A percentile compares a stretch with the other conserved stretches of the same genome.
These are phyloP conservation scores for Girardinus metallicus DNA, from an alignment of 2,797 vertebrate genomes.

Conservation along the genomic window DNA sequence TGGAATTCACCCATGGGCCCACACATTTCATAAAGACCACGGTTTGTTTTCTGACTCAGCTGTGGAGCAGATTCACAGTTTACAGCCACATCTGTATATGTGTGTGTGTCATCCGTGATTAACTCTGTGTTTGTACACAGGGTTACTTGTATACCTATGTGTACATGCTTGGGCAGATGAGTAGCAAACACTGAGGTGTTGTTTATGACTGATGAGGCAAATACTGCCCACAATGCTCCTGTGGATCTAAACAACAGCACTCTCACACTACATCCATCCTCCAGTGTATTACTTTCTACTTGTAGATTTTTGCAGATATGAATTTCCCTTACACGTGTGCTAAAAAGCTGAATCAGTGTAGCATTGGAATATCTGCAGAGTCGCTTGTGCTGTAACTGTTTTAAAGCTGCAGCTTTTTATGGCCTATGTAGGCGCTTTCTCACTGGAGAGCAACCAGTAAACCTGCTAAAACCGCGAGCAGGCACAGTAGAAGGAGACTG, in stretches of 20 bases:
- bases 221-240: slow-evolving; percentile 8
- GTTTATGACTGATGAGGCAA: slow-evolving; percentile 4
- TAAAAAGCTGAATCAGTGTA: slow-evolving; percentile 35
- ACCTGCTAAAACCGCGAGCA: slow-evolving; percentile 22
- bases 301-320: background rate
- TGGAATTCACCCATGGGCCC: slow-evolving; percentile 30
- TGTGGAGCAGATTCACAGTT: slow-evolving; percentile 23
- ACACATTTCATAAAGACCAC: slow-evolving; percentile 11
- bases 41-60: slow-evolving; percentile 36
- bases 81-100: slow-evolving; percentile 5
- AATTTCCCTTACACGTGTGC: slow-evolving; percentile 20
- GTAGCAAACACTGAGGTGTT: background rate
- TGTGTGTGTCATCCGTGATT: slow-evolving; percentile 3
- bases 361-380: slow-evolving; percentile 52
- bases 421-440: slow-evolving; percentile 57
- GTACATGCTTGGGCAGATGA: slow-evolving; percentile 2
- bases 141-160: slow-evolving; percentile 2
- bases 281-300: background rate
- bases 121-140: slow-evolving; percentile 7
- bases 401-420: slow-evolving; percentile 40
- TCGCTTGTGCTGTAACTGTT: slow-evolving; percentile 32
- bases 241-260: slow-evolving; percentile 1
- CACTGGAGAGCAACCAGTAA: slow-evolving; percentile 32
- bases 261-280: background rate
- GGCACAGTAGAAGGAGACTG: background rate